A percentile compares a stretch with the other conserved stretches of the same genome.
phyloP scores from a whole-genome alignment of 2,113 vertebrate species.

The Hydropotes inermis region DNA sequence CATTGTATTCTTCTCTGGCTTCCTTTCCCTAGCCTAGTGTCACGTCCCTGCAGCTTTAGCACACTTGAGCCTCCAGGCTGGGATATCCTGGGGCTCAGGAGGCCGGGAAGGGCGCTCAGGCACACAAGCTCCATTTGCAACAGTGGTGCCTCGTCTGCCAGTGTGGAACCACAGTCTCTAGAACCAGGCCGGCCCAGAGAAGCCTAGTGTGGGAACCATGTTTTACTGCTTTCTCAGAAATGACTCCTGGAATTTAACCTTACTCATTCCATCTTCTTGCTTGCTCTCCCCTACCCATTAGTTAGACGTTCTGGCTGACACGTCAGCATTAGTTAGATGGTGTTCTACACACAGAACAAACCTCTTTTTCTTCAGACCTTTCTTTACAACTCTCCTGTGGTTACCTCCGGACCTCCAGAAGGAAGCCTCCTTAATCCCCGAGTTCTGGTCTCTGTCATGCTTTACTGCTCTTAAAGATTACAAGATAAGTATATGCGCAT shows the following conservation, averaged over 20 bases:
- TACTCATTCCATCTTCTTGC: background rate
- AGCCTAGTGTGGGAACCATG: background rate
- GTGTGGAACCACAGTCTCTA: background rate
- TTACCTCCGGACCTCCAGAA: background rate
- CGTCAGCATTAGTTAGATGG: background rate
- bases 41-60: background rate
- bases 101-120: background rate
- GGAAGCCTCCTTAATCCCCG: background rate
- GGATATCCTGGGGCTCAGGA: background rate
- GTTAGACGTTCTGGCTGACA: background rate
- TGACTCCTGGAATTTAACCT: background rate
- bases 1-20: background rate
- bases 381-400: background rate
- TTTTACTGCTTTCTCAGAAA: background rate
- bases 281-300: background rate
- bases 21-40: background rate
- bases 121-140: background rate
- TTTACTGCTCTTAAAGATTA: too few species aligned
- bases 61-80: background rate
- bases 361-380: background rate
- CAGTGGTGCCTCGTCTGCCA: background rate
- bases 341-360: background rate
- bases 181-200: accelerated
- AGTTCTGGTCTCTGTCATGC: background rate
- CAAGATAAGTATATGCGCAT: background rate